These are phyloP conservation scores for Pelecanus crispus DNA, from an alignment of 2,113 vertebrate genomes.

Conservation along the genomic window DNA sequence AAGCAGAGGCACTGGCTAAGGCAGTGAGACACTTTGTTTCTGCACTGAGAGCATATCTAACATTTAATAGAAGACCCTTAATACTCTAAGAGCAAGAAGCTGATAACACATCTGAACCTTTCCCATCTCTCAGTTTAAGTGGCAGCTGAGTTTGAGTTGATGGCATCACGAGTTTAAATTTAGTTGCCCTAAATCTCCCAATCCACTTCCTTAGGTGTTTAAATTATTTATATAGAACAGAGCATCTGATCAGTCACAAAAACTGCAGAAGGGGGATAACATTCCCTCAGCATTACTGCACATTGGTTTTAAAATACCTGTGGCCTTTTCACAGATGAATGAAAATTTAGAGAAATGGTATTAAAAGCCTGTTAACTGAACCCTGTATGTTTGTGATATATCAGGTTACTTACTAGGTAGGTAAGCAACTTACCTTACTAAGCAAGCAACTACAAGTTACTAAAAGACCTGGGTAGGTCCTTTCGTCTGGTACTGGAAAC, in stretches of 20 bases:
- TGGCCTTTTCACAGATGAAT: not conserved
- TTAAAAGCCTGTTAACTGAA: not conserved
- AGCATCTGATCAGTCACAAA: not conserved
- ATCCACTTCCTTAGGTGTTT: not conserved
- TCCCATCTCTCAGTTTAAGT: not conserved
- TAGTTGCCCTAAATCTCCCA: not conserved
- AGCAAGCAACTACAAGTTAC: not conserved
- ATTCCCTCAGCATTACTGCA: not conserved
- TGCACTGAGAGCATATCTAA: not conserved
- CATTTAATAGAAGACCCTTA: not conserved
- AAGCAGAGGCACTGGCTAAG: not conserved
- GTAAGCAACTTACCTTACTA: not conserved
- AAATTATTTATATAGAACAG: not conserved
- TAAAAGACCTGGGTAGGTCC: not conserved
- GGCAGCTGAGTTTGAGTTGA: not conserved
- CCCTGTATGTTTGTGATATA: not conserved
- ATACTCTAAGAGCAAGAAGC: not conserved
- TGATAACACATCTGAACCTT: not conserved
- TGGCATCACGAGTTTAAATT: not conserved
- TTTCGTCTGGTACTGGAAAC: not conserved
- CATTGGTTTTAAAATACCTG: not conserved
- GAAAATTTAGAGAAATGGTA: not conserved
- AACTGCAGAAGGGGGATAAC: not conserved
- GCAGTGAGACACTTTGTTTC: not conserved
- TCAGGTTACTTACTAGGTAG: not conserved